Evolutionary conservation across 2,888 invertebrate species (phyloP), one percentile per base, ranked within the genome.

Genomic region (Mystacides longicornis): DNA sequence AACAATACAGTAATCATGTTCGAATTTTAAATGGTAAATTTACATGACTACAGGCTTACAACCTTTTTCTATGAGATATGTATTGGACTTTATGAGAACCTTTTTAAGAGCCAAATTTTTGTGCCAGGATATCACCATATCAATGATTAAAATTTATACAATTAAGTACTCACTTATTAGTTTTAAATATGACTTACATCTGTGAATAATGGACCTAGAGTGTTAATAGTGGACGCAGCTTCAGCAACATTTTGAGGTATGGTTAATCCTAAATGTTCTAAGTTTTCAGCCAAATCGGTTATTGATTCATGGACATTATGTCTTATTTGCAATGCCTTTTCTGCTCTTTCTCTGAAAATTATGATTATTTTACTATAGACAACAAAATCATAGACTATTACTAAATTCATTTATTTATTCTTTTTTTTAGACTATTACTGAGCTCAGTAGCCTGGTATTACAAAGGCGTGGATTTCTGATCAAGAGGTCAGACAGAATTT

Each of bases 261-360:
- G 5, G 71, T 70, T 23, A 85, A 69, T 48, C 74, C 69, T 21
- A 85, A 68, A 0, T 71, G 67, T 0, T 71, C 63, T 82, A 86
- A 82, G 62, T 81, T 76, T 27, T 70, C 71, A 0, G 83, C 74
- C 23, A 87, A 74, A 59, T 82, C 85, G 63, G 79, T 82, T 48
- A 89, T 87, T 0, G 87, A 83, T 65, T 90, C 89, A 66, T 87
- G 85, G 2, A 88, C 77, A 64, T 90, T 90, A 65, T 81, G 81
- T 42, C 80, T 78, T 50, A 90, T 89, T 66, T 82, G 81, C 0
- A 73, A 69, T 14, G 82, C 78, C 67, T 84, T 87, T 47, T 84
- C 84, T 51, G 73, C 68, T 31, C 84, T 77, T 67, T 89, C 89
- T 60, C 89, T 89, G 71, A 23, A 22, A 48, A n/a, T n/a, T n/a